Evolutionary conservation across 2,797 vertebrate genomes (phyloP), one percentile per base, ranked within the genome.

Genomic region (Apogon talboti): DNA sequence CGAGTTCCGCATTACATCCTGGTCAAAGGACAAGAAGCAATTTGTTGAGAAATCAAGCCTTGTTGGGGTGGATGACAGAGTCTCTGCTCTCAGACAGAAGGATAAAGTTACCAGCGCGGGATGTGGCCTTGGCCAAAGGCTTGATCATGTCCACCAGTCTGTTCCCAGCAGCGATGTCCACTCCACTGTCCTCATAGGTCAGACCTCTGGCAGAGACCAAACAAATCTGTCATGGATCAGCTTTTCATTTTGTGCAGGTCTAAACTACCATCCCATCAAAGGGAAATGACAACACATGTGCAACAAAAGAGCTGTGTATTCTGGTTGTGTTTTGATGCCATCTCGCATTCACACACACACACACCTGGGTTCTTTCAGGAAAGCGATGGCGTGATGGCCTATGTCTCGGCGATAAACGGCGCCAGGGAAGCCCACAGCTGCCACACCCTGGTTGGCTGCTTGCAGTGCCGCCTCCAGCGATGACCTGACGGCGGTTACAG

Each of bases 131-230:
- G 50, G 97, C 98, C 74, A 98, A 88, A 72, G 97, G 96, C 60
- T 99, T 97, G 90, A 99, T 98, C 78, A 91, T 85, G 79, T 96
- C 94, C 89, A 99, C 96, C 71, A 99, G 88, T 71, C 61, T 87
- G 91, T 98, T 98, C 18, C 97, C 98, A n/a, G 97, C 96, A n/a
- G 91, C 93, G n/a, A 99, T 96, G 91, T 99, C 95, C 85, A 99
- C 98, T 6, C 98, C 98, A 4, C 96, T 96, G 81, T 95, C 96
- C 87, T 96, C 98, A 59, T 99, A 99, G 33, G 96, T 98, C 86
- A 99, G 87, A 70, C 94, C 92, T 85, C 98, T 98, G 92, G 49
- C 69, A 62, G 59, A 81, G 47, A 80, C 28, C 79, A 49, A 66
- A 30, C 33, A 16, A 28, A 28, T 44, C 18, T 47, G 19, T 51